phyloP scores from a whole-genome alignment of 2,113 vertebrate genomes.

The Aramus guarauna region DNA sequence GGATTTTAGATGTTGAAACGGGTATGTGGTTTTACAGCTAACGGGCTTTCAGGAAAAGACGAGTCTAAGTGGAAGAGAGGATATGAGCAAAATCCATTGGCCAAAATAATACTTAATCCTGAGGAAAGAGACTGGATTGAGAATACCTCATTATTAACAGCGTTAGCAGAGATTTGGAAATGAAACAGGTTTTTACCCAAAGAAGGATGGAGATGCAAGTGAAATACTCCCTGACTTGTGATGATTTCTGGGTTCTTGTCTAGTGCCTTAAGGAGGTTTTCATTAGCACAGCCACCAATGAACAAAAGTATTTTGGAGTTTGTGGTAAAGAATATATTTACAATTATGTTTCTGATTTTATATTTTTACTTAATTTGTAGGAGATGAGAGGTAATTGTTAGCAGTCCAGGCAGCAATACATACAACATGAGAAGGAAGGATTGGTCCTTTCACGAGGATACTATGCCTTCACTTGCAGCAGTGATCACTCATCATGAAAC shows the following conservation, averaged over 20 bases:
- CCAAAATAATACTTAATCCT: not conserved
- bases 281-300: not conserved
- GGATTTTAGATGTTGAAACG: not conserved
- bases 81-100: not conserved
- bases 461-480: not conserved
- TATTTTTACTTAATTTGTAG: not conserved
- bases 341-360: not conserved
- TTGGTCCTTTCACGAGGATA: not conserved
- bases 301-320: not conserved
- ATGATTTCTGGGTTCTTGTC: not conserved
- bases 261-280: not conserved
- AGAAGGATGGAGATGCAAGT: not conserved
- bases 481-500: not conserved
- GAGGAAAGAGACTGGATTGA: not conserved
- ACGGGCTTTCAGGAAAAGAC: not conserved
- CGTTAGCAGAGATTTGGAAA: not conserved
- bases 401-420: not conserved
- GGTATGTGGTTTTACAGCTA: not conserved
- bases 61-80: not conserved
- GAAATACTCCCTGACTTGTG: not conserved
- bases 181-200: not conserved
- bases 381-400: not conserved
- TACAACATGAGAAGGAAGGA: not conserved
- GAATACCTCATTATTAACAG: not conserved
- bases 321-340: not conserved